Evolutionary conservation across 1,140 invertebrate species (phyloP), one percentile per base, ranked within the genome.

Genomic region (Papilio helenus): DNA sequence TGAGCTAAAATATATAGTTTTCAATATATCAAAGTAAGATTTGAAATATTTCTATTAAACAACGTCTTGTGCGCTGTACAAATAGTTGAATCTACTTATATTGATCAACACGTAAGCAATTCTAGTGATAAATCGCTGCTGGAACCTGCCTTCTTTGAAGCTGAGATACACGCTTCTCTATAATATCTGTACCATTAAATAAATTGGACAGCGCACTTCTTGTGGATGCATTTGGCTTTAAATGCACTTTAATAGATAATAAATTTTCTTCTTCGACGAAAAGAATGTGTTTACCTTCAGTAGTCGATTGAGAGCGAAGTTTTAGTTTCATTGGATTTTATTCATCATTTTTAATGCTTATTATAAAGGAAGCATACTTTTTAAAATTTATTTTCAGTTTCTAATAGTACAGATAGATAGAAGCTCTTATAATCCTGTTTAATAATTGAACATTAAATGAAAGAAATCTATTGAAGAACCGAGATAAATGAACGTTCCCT

Each of bases 121-220:
- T 18, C 14, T 16, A 39, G 76, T 77, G 76, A 77, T 77, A 77
- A 65, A 77, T 77, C 16, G 76, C 55, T 42, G 51, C 16, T 16
- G 16, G 76, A 77, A 77, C 51, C 61, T 77, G 18, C 55, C 39
- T 77, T 61, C 55, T 76, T 42, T 65, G 76, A 39, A 65, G 34
- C 39, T 61, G 55, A 34, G 65, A 58, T 29, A 34, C 14, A 61
- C 76, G 23, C 42, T 39, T 39, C 34, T 39, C 34, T 26, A 65
- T 58, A 77, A 44, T 65, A 77, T 77, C 76, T 77, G 55, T 14
- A 65, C 76, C 76, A 77, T 77, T 77, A 77, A 77, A 77, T 77
- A 77, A 77, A 77, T 77, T 77, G 76, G 76, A 65, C 29, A 77
- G 76, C 42, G 58, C 76, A 77, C 58, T 77, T 65, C 76, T 65